phyloP scores from a whole-genome alignment of 2,113 vertebrate species.

The Nesogale talazaci region DNA sequence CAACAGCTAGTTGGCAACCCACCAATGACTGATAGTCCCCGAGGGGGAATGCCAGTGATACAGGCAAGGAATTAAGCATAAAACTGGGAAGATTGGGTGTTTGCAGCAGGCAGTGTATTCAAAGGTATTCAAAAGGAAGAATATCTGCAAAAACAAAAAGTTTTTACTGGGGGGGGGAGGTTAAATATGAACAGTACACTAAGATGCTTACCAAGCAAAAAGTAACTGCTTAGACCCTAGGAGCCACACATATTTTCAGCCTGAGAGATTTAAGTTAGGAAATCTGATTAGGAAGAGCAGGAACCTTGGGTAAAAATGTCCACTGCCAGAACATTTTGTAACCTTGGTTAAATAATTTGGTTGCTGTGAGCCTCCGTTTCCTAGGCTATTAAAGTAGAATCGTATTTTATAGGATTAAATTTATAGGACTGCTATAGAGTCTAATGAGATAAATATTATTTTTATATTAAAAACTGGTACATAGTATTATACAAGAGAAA shows the following conservation, averaged over 20 bases:
- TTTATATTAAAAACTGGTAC: background rate
- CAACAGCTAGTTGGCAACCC: slow-evolving; percentile 18
- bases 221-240: background rate
- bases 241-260: background rate
- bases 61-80: background rate
- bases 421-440: background rate
- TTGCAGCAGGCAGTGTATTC: slow-evolving; percentile 40
- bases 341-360: background rate
- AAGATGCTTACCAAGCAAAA: background rate
- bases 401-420: slow-evolving; percentile 14
- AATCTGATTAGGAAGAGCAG: background rate
- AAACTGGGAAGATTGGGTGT: background rate
- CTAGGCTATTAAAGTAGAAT: slow-evolving; percentile 18
- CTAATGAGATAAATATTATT: slow-evolving; percentile 7
- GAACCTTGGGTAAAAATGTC: background rate
- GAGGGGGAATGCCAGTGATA: background rate
- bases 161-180: background rate
- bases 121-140: slow-evolving; percentile 32
- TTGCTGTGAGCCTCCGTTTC: background rate
- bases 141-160: background rate
- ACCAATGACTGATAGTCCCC: background rate
- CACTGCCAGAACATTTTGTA: background rate
- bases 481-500: background rate
- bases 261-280: slow-evolving; percentile 34
- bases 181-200: background rate